Conservation (phyloP, 92 coral and sea anemone species). For the Anthopleura xanthogrammica region DNA sequence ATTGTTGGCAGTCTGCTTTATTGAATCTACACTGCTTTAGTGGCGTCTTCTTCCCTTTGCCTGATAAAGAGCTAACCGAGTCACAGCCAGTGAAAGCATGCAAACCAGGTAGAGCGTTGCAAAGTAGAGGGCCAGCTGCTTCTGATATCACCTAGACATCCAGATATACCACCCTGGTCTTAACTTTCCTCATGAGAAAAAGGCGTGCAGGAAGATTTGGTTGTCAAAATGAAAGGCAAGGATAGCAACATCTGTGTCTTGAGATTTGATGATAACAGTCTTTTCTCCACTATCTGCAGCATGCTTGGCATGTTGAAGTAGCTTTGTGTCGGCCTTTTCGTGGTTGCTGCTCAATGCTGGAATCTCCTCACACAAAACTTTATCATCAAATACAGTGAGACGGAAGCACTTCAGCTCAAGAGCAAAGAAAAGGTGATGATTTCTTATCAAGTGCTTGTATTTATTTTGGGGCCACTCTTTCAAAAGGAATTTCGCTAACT, state of each 20-base stretch:
- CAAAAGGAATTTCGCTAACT: not conserved
- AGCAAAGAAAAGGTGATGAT: not conserved
- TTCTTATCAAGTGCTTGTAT: not conserved
- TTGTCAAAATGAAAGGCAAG: no score
- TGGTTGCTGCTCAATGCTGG: constrained; percentile 16
- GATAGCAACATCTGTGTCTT: constrained; percentile 38
- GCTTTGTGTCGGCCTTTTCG: constrained; percentile 37
- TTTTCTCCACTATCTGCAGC: constrained; percentile 39
- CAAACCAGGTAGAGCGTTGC: constrained; percentile 32
- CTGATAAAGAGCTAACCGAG: constrained; percentile 27
- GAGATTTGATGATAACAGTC: constrained; percentile 42
- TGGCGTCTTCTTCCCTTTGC: constrained; percentile 34
- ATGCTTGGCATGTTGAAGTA: constrained; percentile 59
- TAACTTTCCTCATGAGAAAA: no score
- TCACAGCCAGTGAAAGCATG: constrained; percentile 44
- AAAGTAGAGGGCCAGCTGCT: constrained; percentile 27
- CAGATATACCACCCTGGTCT: no score
- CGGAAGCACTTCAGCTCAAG: not conserved
- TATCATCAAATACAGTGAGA: not conserved
- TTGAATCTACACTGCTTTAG: not conserved
- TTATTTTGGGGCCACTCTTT: not conserved
- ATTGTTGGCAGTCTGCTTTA: not conserved
- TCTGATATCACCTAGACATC: constrained; percentile 32
- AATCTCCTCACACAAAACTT: not conserved
- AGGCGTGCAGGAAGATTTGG: no score